Base-by-base conservation (phyloP, 2,113 vertebrate genomes). In the Pterocles orientalis region DNA sequence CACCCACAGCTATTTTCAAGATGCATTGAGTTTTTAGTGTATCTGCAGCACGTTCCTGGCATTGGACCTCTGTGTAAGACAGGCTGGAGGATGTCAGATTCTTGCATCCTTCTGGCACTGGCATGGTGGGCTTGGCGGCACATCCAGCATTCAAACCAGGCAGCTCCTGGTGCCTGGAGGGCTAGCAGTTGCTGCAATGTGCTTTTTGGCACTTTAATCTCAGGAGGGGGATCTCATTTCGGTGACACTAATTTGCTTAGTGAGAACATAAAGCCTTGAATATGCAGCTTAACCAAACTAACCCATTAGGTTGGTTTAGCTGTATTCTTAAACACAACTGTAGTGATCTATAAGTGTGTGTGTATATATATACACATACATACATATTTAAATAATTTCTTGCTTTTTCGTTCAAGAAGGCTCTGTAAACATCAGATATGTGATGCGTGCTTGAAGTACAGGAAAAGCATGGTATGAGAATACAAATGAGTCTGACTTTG, bases 61-160 rank as follows among this genome's bases (percentile, higher is more conserved):
- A 69, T 80, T 0, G 0, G 70, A 48, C 24, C 24, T 48, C 62
- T 73, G 6, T 19, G 5, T 90, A 10, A 65, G 58, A 29, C 6
- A 7, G 23, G 26, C 48, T 53, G 5, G 53, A 82, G 25, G 16
- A n/a, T 34, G 13, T 64, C 29, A 26, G 21, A 15, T 64, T 62
- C 50, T 80, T 34, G 3, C 1, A 5, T 80, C 45, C 53, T 91
- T 41, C 28, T 58, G 53, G 28, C 0, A 1, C 47, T 82, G 56
- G n/a, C 57, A 10, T 0, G 2, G n/a, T 70, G 72, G 36, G 14
- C 47, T 91, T 0, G 0, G 16, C 0, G 1, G 2, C 29, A 11
- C 33, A 86, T 68, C 84, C 5, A 7, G 21, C n/a, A 23, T 75
- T 84, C 57, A 82, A 58, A 29, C 57, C 70, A 18, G 62, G 71